Conservation (phyloP, 2,888 invertebrate species). For the Eupithecia pulchellata region DNA sequence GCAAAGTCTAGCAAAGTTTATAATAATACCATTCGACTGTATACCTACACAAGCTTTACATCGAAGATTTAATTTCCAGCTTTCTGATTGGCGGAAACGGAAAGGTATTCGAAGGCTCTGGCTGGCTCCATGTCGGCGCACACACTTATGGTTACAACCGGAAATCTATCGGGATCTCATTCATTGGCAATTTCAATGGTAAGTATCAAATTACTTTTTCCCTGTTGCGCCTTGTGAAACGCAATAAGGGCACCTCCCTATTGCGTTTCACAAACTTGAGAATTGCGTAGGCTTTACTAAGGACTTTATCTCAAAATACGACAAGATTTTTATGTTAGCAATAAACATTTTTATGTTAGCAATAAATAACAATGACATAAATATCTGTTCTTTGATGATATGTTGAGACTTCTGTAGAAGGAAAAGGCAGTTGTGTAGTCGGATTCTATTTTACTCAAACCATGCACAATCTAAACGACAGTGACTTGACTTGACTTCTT, state of each 20-base stretch:
- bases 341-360: neutral
- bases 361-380: neutral
- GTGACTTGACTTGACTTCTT: no score
- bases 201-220: slow-evolving; percentile 39
- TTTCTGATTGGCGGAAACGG: slow-evolving; percentile 88
- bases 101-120: slow-evolving; percentile 87
- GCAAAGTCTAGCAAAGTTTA: no score
- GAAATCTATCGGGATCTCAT: slow-evolving; percentile 86
- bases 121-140: slow-evolving; percentile 86
- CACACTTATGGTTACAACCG: slow-evolving; percentile 86
- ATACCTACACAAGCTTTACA: neutral
- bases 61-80: slow-evolving; percentile 3
- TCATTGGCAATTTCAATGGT: slow-evolving; percentile 83
- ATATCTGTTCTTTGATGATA: neutral
- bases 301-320: neutral
- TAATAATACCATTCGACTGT: neutral
- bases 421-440: neutral
- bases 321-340: neutral
- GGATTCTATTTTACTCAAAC: no score
- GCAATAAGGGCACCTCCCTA: neutral
- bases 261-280: no score
- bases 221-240: neutral
- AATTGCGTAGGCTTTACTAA: neutral
- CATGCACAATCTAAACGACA: no score
- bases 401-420: neutral